Percentiles rank a stretch among this genome's conserved stretches.
Conservation (phyloP, 2,113 vertebrate genomes). For the Callopanchax toddi region DNA sequence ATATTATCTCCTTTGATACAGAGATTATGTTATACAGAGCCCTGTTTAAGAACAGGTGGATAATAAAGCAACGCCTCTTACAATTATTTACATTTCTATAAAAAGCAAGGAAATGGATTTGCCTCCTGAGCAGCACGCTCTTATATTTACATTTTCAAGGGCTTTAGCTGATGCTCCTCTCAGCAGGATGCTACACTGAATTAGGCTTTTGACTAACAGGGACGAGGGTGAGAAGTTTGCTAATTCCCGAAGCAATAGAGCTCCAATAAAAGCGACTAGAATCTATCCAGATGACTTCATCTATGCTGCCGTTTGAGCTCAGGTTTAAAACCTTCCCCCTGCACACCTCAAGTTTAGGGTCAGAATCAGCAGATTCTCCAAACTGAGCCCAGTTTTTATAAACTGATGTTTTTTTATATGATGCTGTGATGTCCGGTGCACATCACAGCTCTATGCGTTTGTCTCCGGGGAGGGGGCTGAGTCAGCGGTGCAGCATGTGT, state of each 20-base stretch:
- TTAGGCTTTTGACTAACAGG: constrained; percentile 27
- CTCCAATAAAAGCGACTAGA: neutral
- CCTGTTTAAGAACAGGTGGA: constrained; percentile 60
- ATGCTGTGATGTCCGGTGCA: no score
- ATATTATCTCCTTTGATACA: constrained; percentile 63
- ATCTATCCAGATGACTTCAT: constrained; percentile 26
- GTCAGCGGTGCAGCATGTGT: no score
- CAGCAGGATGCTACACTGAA: constrained; percentile 8
- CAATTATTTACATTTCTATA: constrained; percentile 73
- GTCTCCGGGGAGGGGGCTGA: no score
- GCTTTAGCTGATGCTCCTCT: constrained; percentile 22
- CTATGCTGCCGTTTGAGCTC: neutral
- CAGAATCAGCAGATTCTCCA: no score
- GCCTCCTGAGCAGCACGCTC: constrained; percentile 35
- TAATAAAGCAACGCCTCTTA: constrained; percentile 51
- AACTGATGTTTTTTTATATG: no score
- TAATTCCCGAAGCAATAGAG: constrained; percentile 4
- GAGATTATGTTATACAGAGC: constrained; percentile 61
- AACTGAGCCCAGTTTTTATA: no score
- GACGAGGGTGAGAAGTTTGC: constrained; percentile 45
- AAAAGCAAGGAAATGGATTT: constrained; percentile 72
- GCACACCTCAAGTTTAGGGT: no score
- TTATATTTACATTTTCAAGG: constrained; percentile 59
- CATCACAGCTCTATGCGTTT: no score
- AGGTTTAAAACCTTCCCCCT: neutral